Conservation (phyloP, 2,113 vertebrate genomes). For the Haemorhous mexicanus region DNA sequence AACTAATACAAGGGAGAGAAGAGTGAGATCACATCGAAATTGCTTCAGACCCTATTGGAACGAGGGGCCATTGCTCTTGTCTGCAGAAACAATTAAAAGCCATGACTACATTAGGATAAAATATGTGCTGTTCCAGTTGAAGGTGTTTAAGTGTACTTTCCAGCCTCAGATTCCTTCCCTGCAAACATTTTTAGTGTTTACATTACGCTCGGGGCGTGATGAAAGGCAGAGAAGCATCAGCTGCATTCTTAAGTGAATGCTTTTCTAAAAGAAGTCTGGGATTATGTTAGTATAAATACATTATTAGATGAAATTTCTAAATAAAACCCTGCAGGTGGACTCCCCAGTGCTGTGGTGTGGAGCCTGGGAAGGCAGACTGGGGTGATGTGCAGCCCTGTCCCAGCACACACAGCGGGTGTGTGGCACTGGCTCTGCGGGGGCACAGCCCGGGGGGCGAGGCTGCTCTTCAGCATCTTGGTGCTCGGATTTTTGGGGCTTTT, state of each 20-base stretch:
- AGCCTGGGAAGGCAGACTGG: neutral
- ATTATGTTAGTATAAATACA: neutral
- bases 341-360: neutral
- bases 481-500: neutral
- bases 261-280: slow-evolving; percentile 18
- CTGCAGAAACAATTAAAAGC: neutral
- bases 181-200: slow-evolving; percentile 53
- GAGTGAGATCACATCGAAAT: neutral
- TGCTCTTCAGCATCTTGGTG: neutral
- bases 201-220: slow-evolving; percentile 25
- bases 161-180: slow-evolving; percentile 51
- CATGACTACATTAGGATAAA: slow-evolving; percentile 79
- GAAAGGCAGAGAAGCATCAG: slow-evolving; percentile 51
- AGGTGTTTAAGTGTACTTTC: slow-evolving; percentile 58
- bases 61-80: neutral
- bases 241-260: slow-evolving; percentile 12
- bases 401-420: accelerated
- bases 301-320: slow-evolving; percentile 21
- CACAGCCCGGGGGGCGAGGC: accelerated
- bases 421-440: accelerated
- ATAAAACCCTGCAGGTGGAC: neutral
- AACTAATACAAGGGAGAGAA: neutral
- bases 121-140: slow-evolving; percentile 56
- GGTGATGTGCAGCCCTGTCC: neutral
- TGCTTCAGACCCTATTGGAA: neutral